Conservation (phyloP, 2,888 invertebrate genomes). For the Carabus problematicus region DNA sequence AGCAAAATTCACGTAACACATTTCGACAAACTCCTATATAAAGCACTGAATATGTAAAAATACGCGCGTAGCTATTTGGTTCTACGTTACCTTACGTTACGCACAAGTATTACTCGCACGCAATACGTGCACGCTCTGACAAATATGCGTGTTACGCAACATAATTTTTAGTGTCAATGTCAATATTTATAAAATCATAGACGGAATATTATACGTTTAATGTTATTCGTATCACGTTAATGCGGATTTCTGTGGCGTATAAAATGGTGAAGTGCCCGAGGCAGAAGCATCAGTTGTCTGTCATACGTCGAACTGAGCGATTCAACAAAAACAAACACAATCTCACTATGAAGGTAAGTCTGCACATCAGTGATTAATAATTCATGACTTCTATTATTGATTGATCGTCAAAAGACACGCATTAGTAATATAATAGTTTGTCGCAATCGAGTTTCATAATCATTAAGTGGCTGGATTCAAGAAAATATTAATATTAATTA, state of each 20-base stretch:
- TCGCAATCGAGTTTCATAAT: no score
- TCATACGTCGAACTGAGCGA: neutral
- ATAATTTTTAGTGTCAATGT: constrained; percentile 37
- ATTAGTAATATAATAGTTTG: no score
- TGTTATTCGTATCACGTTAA: constrained; percentile 34
- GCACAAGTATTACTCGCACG: neutral
- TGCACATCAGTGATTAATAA: neutral
- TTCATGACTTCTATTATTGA: constrained; percentile 3
- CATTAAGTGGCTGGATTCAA: no score
- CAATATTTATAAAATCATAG: constrained; percentile 36
- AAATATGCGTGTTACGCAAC: constrained; percentile 29
- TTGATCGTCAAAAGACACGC: neutral
- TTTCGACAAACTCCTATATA: no score
- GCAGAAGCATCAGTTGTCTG: constrained; percentile 23
- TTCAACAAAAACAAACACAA: constrained; percentile 4
- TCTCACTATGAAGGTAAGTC: constrained; percentile 33
- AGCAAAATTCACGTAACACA: no score
- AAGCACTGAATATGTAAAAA: no score
- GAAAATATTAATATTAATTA: no score
- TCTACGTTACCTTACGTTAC: constrained; percentile 3
- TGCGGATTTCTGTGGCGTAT: constrained; percentile 23
- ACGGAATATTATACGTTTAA: constrained; percentile 1
- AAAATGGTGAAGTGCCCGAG: constrained; percentile 13
- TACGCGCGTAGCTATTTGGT: no score
- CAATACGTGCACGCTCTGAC: constrained; percentile 1